Evolutionary conservation across 1,140 invertebrate species (phyloP).

Genomic region (Bombus haemorrhoidalis): DNA sequence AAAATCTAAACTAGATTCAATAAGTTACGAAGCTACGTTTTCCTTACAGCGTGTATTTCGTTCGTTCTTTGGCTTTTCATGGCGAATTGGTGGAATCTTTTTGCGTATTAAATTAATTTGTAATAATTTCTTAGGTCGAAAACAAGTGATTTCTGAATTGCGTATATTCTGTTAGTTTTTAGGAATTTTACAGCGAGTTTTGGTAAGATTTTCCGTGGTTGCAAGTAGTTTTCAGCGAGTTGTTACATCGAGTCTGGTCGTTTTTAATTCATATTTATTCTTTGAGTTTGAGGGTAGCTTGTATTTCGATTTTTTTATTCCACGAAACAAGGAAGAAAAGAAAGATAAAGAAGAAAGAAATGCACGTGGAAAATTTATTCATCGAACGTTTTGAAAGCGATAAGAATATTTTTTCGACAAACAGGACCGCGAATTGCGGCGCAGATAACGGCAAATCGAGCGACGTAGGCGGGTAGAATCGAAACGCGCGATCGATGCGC

Average conservation of each 20-base stretch:
- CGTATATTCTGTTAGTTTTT: not conserved
- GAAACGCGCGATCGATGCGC: constrained; percentile 31
- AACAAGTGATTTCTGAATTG: not conserved
- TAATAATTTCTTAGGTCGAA: not conserved
- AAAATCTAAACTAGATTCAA: constrained; percentile 51
- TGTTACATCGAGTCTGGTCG: not conserved
- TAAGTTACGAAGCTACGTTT: constrained; percentile 54
- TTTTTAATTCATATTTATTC: not conserved
- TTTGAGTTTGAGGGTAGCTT: not conserved
- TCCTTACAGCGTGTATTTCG: not conserved
- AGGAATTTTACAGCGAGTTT: not conserved
- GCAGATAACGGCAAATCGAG: constrained; percentile 41
- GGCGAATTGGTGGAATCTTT: not conserved
- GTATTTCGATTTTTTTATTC: too few relatives aligned
- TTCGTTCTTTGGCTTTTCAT: not conserved
- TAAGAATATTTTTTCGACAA: constrained; percentile 9
- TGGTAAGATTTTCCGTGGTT: not conserved
- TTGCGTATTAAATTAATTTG: not conserved
- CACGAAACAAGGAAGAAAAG: not conserved
- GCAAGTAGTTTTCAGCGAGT: too few relatives aligned
- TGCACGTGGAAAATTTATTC: not conserved
- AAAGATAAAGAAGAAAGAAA: not conserved
- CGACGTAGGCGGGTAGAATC: not conserved
- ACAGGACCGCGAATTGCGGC: not conserved
- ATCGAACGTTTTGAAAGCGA: not conserved